Conservation (phyloP, 2,888 invertebrate species). For the Macrosiphum euphorbiae region DNA sequence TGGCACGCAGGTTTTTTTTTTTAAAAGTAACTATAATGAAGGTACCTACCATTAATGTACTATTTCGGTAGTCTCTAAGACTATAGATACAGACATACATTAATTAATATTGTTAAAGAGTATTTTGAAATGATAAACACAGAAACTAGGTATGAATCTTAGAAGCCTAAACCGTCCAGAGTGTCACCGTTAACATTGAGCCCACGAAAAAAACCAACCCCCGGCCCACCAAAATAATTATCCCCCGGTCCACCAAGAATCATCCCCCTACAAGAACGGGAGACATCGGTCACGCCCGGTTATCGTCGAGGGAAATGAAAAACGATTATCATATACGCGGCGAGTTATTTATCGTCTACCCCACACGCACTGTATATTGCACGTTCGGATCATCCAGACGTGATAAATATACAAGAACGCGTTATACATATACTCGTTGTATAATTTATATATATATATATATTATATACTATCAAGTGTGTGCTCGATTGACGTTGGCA, state of each 20-base stretch:
- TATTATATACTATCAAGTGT: not conserved
- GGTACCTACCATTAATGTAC: too few species aligned
- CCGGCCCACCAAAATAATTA: not conserved
- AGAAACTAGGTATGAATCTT: too few species aligned
- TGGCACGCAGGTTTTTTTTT: too few species aligned
- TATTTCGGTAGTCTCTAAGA: too few species aligned
- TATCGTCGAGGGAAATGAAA: conserved; percentile 33
- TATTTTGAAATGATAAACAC: too few species aligned
- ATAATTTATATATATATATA: not conserved
- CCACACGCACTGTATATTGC: not conserved
- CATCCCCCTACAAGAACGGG: not conserved
- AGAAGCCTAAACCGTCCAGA: not conserved
- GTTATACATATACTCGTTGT: not conserved
- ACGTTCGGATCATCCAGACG: not conserved
- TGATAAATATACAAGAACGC: not conserved
- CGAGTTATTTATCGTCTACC: conserved; percentile 30
- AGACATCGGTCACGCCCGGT: not conserved
- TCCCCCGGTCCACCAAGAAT: too few species aligned
- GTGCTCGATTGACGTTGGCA: not conserved
- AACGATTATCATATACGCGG: not conserved
- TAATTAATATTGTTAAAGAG: too few species aligned
- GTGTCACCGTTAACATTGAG: not conserved
- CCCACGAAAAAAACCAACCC: not conserved
- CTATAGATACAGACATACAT: too few species aligned
- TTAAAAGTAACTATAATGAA: too few species aligned